Percentiles rank a stretch among this genome's conserved stretches.
Evolutionary conservation across 35 echinoderm and acorn worm genomes (phyloP).

Genomic region (Hemicentrotus pulcherrimus): DNA sequence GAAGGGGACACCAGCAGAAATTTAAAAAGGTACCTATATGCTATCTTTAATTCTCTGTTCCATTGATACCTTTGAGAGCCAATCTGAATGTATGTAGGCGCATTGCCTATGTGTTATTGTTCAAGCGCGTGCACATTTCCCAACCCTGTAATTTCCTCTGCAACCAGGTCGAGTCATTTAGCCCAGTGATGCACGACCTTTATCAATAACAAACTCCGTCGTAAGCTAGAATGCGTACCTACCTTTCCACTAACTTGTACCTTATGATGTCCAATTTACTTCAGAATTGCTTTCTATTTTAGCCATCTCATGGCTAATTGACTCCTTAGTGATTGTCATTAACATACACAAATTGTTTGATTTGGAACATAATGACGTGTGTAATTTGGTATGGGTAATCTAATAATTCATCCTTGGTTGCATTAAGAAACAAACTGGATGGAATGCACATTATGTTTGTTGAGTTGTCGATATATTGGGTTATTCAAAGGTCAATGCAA

Average conservation of each 20-base stretch:
- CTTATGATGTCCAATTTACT: background rate
- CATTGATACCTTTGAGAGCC: too few species aligned
- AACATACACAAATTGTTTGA: background rate
- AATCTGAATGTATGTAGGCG: background rate
- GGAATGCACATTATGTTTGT: background rate
- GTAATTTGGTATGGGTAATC: too few species aligned
- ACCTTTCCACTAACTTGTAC: background rate
- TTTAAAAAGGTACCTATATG: too few species aligned
- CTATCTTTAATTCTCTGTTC: too few species aligned
- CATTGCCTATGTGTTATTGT: background rate
- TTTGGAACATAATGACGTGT: background rate
- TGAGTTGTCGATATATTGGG: background rate
- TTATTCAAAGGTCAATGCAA: background rate
- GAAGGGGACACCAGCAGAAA: too few species aligned
- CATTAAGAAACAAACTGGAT: too few species aligned
- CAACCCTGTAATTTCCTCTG: background rate
- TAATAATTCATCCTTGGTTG: too few species aligned
- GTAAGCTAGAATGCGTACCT: background rate
- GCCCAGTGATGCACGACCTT: background rate
- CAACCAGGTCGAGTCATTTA: background rate
- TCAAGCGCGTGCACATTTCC: background rate
- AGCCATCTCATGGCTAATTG: constrained; percentile 8
- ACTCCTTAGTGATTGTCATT: background rate
- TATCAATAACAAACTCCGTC: background rate
- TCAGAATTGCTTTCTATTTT: background rate